Percentiles rank a stretch among this genome's conserved stretches.
Conservation (phyloP, 2,113 vertebrate genomes). For the Phoenicopterus ruber region DNA sequence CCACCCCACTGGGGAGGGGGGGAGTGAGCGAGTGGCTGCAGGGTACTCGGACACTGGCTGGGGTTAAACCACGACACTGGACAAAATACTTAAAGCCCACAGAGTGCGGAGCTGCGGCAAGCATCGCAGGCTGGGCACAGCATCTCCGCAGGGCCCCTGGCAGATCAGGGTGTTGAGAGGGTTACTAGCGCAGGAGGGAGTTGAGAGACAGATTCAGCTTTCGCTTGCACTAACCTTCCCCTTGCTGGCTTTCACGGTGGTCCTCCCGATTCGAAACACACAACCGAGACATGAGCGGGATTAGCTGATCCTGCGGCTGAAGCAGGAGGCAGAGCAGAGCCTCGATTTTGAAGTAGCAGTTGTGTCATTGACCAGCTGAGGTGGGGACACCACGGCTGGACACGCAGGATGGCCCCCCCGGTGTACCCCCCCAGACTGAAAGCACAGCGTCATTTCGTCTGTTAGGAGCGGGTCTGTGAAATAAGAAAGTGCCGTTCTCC, state of each 20-base stretch:
- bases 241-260: neutral
- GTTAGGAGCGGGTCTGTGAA: neutral
- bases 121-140: neutral
- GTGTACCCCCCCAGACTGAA: neutral
- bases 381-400: neutral
- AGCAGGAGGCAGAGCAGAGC: neutral
- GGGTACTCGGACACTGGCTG: no score
- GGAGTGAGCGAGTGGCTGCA: no score
- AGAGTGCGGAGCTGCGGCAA: fast-evolving
- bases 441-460: neutral
- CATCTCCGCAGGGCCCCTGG: neutral
- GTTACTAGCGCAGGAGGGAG: neutral
- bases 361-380: neutral
- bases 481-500: neutral
- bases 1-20: no score
- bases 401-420: fast-evolving
- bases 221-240: neutral
- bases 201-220: neutral
- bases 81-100: neutral
- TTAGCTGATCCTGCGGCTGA: neutral
- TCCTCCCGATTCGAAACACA: neutral
- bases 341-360: neutral
- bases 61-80: no score
- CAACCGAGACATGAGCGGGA: neutral
- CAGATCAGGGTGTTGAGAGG: neutral